These are phyloP conservation scores for Ephialtes manifestator DNA, from an alignment of 2,888 invertebrate genomes.

Conservation along the genomic window DNA sequence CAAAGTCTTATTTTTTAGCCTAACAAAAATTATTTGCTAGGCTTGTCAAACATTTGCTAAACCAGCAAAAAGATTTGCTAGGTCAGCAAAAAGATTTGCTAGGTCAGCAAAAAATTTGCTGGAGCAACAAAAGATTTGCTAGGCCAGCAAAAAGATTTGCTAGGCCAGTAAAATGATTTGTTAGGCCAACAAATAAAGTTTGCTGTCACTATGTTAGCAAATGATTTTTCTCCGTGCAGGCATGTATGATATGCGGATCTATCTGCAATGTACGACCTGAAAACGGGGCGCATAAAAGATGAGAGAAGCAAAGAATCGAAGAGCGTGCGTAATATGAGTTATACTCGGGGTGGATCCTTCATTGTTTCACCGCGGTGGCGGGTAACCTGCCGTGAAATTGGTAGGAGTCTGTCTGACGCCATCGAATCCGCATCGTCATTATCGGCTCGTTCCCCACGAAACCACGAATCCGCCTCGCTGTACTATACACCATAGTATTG, in stretches of 20 bases:
- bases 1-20: too few relatives aligned
- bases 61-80: too few relatives aligned
- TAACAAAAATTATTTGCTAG: too few relatives aligned
- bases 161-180: too few relatives aligned
- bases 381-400: constrained; percentile 85
- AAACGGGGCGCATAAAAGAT: constrained; percentile 10
- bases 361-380: constrained; percentile 83
- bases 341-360: constrained; percentile 74
- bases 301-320: constrained; percentile 37
- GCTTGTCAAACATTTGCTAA: too few relatives aligned
- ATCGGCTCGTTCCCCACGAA: constrained; percentile 75
- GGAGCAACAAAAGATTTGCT: too few relatives aligned
- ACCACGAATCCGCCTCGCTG: constrained; percentile 58
- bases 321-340: constrained; percentile 65
- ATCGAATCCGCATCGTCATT: constrained; percentile 81
- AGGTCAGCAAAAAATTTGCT: too few relatives aligned
- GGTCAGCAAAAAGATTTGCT: too few relatives aligned
- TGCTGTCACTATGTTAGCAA: too few relatives aligned
- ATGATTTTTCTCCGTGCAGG: too few relatives aligned
- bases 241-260: background rate
- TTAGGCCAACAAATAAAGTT: too few relatives aligned
- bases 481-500: constrained; percentile 22
- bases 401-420: constrained; percentile 83
- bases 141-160: too few relatives aligned
- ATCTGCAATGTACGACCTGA: background rate